Evolutionary conservation across 2,797 vertebrate species (phyloP), one percentile per base, ranked within the genome.

Genomic region (Pangasius macronema): DNA sequence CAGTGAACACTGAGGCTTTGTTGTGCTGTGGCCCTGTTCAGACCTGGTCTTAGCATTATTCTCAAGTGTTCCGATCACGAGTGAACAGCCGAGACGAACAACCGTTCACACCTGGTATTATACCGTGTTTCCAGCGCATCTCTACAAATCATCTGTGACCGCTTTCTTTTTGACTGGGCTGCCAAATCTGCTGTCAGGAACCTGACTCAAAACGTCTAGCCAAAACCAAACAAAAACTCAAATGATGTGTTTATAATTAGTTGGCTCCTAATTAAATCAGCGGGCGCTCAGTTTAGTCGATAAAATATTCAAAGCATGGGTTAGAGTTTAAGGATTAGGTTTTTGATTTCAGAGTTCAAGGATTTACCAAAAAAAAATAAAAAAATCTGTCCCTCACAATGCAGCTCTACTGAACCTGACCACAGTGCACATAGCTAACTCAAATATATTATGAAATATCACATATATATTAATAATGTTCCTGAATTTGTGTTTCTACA

Each of bases 1-100:
- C 30, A 88, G 67, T 65, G 68, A 88, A 89, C 88, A 88, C 49
- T 81, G 82, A 83, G 85, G 87, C 87, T 89, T 87, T 88, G 87
- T 90, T 65, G 46, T 4, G 10, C 36, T 63, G n/a, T 49, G 42
- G 61, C 42, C 36, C 42, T 82, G 63, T 67, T 51, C 63, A 49
- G 18, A 83, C 46, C 46, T 67, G 42, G 81, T 68, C 68, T 68
- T 68, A 67, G 53, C n/a, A 68, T 51, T 11, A 4, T 68, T 53
- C 55, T 61, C 55, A 5, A 61, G 22, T 27, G 55, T 81, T 81
- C 77, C 51, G 27, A 24, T 20, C 30, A 57, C 51, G 55, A 80
- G 20, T 36, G 77, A 11, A 42, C 79, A 82, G 57, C 55, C 1
- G 14, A 42, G 36, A 82, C 3, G 3, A 61, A 61, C 11, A 63